Evolutionary conservation across 2,888 invertebrate species (phyloP).

Genomic region (Heliconius hortense): DNA sequence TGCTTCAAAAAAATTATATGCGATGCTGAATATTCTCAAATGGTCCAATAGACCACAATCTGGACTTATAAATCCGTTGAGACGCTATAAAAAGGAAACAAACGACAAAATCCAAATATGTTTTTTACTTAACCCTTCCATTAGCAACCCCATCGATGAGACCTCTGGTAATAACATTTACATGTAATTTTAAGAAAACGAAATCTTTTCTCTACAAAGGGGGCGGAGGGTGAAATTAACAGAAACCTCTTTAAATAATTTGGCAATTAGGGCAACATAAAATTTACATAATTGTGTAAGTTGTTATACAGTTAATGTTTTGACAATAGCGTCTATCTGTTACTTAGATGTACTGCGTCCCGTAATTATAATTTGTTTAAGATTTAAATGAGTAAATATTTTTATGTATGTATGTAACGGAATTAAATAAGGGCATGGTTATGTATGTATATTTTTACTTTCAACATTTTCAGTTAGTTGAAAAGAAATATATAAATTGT

Average conservation of each 20-base stretch:
- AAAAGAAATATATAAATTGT: too few species aligned
- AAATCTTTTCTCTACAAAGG: conserved; percentile 55
- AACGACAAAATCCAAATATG: conserved; percentile 44
- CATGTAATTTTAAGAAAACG: conserved; percentile 69
- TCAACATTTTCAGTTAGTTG: too few species aligned
- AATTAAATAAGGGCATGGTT: not conserved
- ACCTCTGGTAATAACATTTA: conserved; percentile 69
- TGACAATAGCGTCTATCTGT: conserved; percentile 65
- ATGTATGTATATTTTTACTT: not conserved
- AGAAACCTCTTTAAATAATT: conserved; percentile 80
- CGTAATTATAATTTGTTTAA: conserved; percentile 26
- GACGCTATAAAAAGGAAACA: conserved; percentile 6
- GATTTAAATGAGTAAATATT: conserved; percentile 11
- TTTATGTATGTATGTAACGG: not conserved
- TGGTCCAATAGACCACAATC: not conserved
- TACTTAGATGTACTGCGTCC: conserved; percentile 33
- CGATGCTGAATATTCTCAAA: too few species aligned
- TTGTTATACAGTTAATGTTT: conserved; percentile 74
- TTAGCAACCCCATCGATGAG: conserved; percentile 62
- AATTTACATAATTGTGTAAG: conserved; percentile 79
- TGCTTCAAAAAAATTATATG: too few species aligned
- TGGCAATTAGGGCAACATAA: conserved; percentile 80
- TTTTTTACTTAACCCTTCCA: conserved; percentile 56
- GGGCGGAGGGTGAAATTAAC: conserved; percentile 65
- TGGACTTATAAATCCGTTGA: not conserved